Evolutionary conservation across 2,888 invertebrate species (phyloP).

Genomic region (Standfussiana lucernea): DNA sequence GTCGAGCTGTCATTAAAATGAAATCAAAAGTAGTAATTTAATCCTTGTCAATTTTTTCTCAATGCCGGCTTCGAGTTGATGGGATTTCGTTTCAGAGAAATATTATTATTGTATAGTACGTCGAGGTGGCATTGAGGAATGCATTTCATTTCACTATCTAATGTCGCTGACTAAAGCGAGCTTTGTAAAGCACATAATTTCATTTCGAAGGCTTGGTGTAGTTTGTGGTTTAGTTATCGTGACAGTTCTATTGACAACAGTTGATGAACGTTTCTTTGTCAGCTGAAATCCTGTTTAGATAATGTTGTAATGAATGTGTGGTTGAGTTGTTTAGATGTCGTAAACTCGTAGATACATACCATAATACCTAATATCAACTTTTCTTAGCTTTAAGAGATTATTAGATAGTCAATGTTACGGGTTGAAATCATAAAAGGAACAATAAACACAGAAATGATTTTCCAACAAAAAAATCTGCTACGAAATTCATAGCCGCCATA

Average conservation of each 20-base stretch:
- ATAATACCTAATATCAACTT: neutral
- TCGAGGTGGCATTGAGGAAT: conserved; percentile 69
- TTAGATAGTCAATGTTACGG: neutral
- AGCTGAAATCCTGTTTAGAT: conserved; percentile 34
- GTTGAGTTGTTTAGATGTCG: neutral
- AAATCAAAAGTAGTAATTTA: conserved; percentile 84
- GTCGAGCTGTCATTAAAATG: conserved; percentile 79
- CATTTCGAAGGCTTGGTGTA: conserved; percentile 42
- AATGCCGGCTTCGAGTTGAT: conserved; percentile 69
- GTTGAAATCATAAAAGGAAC: neutral
- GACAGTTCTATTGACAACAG: conserved; percentile 55
- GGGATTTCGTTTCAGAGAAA: conserved; percentile 76
- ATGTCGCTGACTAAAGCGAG: conserved; percentile 57
- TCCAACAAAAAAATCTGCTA: conserved; percentile 9
- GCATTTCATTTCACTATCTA: conserved; percentile 70
- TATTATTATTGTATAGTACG: conserved; percentile 64
- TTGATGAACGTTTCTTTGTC: conserved; percentile 44
- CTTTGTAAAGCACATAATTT: conserved; percentile 51
- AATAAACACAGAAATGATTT: neutral
- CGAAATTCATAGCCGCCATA: neutral
- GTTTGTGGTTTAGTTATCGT: conserved; percentile 40
- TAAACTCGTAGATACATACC: conserved; percentile 3
- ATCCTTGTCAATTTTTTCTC: conserved; percentile 78
- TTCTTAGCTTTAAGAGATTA: neutral
- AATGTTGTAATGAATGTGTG: conserved; percentile 9